Evolutionary conservation across 2,113 vertebrate species (phyloP), one percentile per base, ranked within the genome.

Genomic region (Phaethornis superciliosus): DNA sequence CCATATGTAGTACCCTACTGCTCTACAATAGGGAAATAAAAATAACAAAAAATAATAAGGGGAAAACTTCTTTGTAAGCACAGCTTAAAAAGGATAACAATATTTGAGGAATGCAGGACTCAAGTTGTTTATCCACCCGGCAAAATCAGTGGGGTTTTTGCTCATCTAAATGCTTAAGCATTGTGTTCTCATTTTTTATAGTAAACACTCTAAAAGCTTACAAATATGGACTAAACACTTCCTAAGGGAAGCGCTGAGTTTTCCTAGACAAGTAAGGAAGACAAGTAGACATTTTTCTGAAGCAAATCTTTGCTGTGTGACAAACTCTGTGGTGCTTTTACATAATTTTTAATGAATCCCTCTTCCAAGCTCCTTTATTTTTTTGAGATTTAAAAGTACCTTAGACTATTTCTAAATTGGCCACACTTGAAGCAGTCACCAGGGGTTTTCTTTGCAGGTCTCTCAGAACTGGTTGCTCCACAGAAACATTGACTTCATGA

Each of bases 401-500:
- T 86, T 75, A 33, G 20, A 26, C 30, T 64, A 26, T 76, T 91
- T 86, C 59, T 86, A 79, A 93, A 96, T 88, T 74, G 88, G 79
- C 81, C 74, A 92, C 56, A 85, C 68, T 81, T 26, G 51, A 52
- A 52, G 51, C 51, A 79, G 74, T 51, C 83, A 83, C 68, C 47
- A 52, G 55, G 28, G 77, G 35, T 62, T 93, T 93, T 93, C 52
- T 75, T 92, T 87, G 47, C 54, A 88, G 77, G 42, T 60, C 49
- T 84, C 65, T 88, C 65, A 89, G 78, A 83, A 85, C 30, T 86
- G 23, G 59, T 22, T 72, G 47, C 30, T 70, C 81, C 76, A 90
- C 35, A 83, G 55, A 82, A 82, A 93, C 91, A 88, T 91, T 92
- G 89, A 92, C 68, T 95, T 95, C 92, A 76, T 89, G 91, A 78